phyloP scores from a whole-genome alignment of 2,888 invertebrate genomes.

The Phyllotreta striolata region DNA sequence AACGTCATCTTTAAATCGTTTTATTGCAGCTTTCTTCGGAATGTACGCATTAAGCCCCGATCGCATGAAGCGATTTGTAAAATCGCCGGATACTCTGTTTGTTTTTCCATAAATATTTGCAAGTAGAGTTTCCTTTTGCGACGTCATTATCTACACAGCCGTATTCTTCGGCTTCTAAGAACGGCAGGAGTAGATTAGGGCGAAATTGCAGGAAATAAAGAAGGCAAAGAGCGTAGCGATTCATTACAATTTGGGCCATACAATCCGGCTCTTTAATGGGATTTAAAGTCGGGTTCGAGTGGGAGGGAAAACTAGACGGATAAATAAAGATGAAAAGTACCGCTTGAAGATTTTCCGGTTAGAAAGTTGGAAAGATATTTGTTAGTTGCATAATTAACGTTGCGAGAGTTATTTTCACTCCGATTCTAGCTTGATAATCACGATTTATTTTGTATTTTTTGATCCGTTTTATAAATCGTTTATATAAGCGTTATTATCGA shows the following conservation, averaged over 20 bases:
- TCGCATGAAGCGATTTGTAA: no score
- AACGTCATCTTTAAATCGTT: no score
- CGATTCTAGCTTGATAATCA: no score
- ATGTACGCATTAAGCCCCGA: no score
- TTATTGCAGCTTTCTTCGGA: no score
- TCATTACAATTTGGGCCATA: slow-evolving; percentile 10
- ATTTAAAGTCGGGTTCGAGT: slow-evolving; percentile 1
- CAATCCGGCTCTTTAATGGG: slow-evolving; percentile 2
- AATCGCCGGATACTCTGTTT: no score
- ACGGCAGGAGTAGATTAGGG: slow-evolving; percentile 11
- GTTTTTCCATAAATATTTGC: slow-evolving; percentile 3
- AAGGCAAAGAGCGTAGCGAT: not conserved
- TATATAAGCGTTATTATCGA: no score
- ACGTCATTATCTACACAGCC: slow-evolving; percentile 8
- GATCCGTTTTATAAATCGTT: no score
- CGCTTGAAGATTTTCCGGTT: slow-evolving; percentile 1
- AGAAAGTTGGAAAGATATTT: not conserved
- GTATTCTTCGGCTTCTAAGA: not conserved
- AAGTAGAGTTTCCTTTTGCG: slow-evolving; percentile 13
- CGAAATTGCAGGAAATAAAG: slow-evolving; percentile 16
- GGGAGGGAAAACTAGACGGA: slow-evolving; percentile 4
- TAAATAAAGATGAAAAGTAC: slow-evolving; percentile 3
- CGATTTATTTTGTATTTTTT: no score
- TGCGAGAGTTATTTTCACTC: no score
- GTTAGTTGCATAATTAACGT: no score